Evolutionary conservation across 1,140 invertebrate genomes (phyloP).

Genomic region (Lerema accius): DNA sequence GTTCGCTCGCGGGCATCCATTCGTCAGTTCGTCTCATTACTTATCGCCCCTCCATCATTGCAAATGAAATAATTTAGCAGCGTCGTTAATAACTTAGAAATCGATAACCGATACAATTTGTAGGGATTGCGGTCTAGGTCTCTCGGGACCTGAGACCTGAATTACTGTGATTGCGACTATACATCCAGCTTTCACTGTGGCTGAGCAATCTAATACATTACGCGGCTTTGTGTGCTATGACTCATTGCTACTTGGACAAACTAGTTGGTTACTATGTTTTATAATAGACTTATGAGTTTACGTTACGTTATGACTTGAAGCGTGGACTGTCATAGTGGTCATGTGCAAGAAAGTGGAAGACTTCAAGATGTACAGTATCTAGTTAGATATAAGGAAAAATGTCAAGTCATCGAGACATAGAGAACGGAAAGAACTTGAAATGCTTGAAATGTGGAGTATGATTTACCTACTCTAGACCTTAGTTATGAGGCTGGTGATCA

Average conservation of each 20-base stretch:
- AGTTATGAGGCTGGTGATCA: too few species aligned
- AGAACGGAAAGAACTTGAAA: too few species aligned
- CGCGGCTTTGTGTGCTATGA: slow-evolving; percentile 29
- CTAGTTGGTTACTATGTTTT: slow-evolving; percentile 29
- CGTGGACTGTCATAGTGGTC: too few species aligned
- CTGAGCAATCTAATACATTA: slow-evolving; percentile 52
- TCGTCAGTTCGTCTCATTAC: slow-evolving; percentile 5
- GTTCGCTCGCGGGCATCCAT: background rate
- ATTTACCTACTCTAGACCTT: too few species aligned
- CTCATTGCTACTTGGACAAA: background rate
- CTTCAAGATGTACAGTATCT: too few species aligned
- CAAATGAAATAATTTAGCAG: slow-evolving; percentile 25
- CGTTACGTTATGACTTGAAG: too few species aligned
- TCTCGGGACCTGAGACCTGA: slow-evolving; percentile 38
- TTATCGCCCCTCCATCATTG: slow-evolving; percentile 6
- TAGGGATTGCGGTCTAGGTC: slow-evolving; percentile 52
- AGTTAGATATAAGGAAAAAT: too few species aligned
- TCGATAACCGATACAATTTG: slow-evolving; percentile 60
- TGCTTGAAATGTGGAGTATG: too few species aligned
- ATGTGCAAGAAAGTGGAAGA: too few species aligned
- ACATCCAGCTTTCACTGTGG: slow-evolving; percentile 47
- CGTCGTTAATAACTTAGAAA: slow-evolving; percentile 52
- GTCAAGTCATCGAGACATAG: too few species aligned
- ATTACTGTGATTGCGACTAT: slow-evolving; percentile 49
- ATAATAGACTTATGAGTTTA: slow-evolving; percentile 5